These are phyloP conservation scores for Dimorphilus gyrociliatus DNA, from an alignment of 2,888 invertebrate species.

Conservation along the genomic window DNA sequence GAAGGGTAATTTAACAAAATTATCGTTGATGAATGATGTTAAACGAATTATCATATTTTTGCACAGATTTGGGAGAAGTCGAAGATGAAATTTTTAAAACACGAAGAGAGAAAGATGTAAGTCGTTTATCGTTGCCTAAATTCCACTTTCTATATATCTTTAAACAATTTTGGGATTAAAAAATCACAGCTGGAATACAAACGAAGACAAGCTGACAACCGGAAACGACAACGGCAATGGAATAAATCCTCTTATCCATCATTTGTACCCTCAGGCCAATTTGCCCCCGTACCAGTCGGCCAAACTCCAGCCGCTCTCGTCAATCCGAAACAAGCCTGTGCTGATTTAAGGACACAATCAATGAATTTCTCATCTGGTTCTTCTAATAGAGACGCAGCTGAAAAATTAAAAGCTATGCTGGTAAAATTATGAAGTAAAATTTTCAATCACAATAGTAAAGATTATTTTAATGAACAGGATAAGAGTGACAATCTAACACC, in stretches of 20 bases:
- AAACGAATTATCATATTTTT: slow-evolving; percentile 2
- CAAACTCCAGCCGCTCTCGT: slow-evolving; percentile 41
- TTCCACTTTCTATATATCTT: too few species aligned
- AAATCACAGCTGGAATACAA: too few species aligned
- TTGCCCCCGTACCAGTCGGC: too few species aligned
- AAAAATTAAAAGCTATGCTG: slow-evolving; percentile 42
- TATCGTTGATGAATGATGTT: background rate
- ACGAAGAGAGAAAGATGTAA: slow-evolving; percentile 61
- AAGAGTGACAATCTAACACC: too few species aligned
- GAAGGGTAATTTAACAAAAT: slow-evolving; percentile 39
- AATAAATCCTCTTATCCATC: too few species aligned
- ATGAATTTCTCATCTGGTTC: slow-evolving; percentile 14
- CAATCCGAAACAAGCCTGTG: slow-evolving; percentile 61
- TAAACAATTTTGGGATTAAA: too few species aligned
- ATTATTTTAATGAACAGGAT: too few species aligned
- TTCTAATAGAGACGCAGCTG: slow-evolving; percentile 23
- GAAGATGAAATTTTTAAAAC: slow-evolving; percentile 95
- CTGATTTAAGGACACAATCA: slow-evolving; percentile 47
- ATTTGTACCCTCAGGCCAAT: too few species aligned
- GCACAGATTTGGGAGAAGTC: slow-evolving; percentile 62
- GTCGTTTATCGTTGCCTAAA: slow-evolving; percentile 5
- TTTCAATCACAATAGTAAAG: too few species aligned
- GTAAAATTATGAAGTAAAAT: slow-evolving; percentile 7
- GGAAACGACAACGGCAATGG: too few species aligned
- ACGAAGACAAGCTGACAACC: too few species aligned